These are phyloP conservation scores for Resseliella maxima DNA, from an alignment of 2,888 invertebrate species.

Conservation along the genomic window DNA sequence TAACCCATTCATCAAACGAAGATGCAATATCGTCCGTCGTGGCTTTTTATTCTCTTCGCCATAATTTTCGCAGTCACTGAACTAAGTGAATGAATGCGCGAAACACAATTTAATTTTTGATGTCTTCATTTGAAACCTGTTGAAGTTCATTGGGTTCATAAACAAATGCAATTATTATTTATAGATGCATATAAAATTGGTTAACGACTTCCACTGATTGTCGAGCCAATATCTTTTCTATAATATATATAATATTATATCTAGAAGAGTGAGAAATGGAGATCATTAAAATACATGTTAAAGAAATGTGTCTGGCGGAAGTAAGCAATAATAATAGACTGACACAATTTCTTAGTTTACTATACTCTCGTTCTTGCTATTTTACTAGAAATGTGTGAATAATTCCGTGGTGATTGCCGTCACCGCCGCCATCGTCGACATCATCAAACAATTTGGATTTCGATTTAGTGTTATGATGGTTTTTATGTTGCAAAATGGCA, in stretches of 20 bases:
- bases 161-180: slow-evolving; percentile 53
- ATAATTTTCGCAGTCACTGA: neutral
- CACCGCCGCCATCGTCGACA: neutral
- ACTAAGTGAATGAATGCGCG: neutral
- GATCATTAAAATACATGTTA: slow-evolving; percentile 39
- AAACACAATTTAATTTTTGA: slow-evolving; percentile 38
- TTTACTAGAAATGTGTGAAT: slow-evolving; percentile 35
- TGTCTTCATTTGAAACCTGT: slow-evolving; percentile 51
- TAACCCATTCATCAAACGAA: neutral
- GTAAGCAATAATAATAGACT: slow-evolving; percentile 48
- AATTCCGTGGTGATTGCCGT: slow-evolving; percentile 26
- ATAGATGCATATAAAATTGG: slow-evolving; percentile 39
- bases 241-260: neutral
- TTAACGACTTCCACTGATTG: slow-evolving; percentile 47
- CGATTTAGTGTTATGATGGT: slow-evolving; percentile 55
- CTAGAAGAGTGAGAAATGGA: too few relatives aligned
- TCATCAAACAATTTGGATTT: slow-evolving; percentile 49
- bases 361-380: neutral
- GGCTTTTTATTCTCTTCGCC: neutral
- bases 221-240: neutral
- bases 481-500: slow-evolving; percentile 55
- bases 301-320: slow-evolving; percentile 45
- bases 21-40: neutral
- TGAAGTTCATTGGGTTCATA: slow-evolving; percentile 51
- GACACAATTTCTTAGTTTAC: neutral